Evolutionary conservation across 2,888 invertebrate genomes (phyloP).

Genomic region (Polylopha cassiicola): DNA sequence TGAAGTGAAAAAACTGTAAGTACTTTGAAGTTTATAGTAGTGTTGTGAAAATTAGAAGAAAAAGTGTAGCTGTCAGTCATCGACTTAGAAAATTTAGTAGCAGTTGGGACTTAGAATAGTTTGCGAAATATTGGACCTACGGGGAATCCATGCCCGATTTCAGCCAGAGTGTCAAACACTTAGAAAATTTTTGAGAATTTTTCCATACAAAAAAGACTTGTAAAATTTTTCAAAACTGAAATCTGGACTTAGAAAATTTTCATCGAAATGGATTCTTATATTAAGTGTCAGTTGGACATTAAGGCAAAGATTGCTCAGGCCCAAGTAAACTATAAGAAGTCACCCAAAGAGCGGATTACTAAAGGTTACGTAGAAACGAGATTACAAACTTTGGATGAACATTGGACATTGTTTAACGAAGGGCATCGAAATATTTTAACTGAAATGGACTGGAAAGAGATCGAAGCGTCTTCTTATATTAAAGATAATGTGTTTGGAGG

Average conservation of each 20-base stretch:
- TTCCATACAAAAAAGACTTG: too few relatives aligned
- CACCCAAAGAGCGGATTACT: neutral
- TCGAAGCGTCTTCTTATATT: neutral
- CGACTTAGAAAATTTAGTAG: slow-evolving; percentile 1
- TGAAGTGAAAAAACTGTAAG: too few relatives aligned
- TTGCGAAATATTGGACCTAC: neutral
- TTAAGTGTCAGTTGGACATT: neutral
- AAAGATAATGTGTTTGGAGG: neutral
- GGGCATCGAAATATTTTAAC: too few relatives aligned
- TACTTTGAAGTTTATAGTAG: too few relatives aligned
- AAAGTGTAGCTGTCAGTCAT: too few relatives aligned
- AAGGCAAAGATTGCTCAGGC: neutral
- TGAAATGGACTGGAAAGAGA: too few relatives aligned
- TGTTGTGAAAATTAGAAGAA: too few relatives aligned
- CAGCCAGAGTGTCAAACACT: neutral
- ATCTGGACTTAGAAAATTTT: slow-evolving; percentile 3
- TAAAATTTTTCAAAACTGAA: too few relatives aligned
- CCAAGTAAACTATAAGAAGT: neutral
- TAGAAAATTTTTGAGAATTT: slow-evolving; percentile 1
- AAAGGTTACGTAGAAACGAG: neutral
- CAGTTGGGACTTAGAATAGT: slow-evolving; percentile 2
- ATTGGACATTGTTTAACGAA: too few relatives aligned
- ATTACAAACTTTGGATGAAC: neutral
- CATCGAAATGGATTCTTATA: neutral
- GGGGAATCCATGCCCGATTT: slow-evolving; percentile 1